Conservation (phyloP, 2,888 invertebrate genomes). For the Thyatira batis region DNA sequence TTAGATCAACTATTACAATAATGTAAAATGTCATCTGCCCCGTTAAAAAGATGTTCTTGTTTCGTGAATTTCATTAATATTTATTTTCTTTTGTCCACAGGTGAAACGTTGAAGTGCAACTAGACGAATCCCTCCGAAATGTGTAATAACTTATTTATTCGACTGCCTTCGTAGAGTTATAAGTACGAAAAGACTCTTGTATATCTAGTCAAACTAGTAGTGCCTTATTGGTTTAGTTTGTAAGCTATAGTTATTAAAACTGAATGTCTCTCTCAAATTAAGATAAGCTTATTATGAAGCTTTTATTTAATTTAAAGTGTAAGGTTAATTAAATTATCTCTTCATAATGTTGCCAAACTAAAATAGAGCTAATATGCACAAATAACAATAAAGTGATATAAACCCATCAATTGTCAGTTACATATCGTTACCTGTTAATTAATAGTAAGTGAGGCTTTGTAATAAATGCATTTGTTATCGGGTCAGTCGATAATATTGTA, state of each 20-base stretch:
- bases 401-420: conserved; percentile 9
- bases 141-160: conserved; percentile 50
- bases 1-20: not conserved
- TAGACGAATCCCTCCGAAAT: conserved; percentile 75
- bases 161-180: conserved; percentile 61
- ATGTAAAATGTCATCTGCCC: not conserved
- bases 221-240: conserved; percentile 62
- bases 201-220: conserved; percentile 77
- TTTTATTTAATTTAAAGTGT: not conserved
- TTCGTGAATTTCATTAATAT: conserved; percentile 18
- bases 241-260: conserved; percentile 29
- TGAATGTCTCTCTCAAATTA: not conserved
- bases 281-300: not conserved
- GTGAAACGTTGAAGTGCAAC: conserved; percentile 38
- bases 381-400: not conserved
- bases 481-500: conserved; percentile 53
- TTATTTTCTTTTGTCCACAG: conserved; percentile 64
- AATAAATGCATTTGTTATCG: conserved; percentile 42
- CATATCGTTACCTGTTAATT: conserved; percentile 54
- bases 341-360: not conserved
- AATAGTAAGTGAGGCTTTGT: conserved; percentile 49
- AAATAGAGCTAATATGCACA: not conserved
- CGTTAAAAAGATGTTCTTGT: not conserved
- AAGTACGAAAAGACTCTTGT: conserved; percentile 75
- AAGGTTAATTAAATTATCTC: not conserved